Conservation (phyloP, 1,140 invertebrate genomes). For the Temnothorax longispinosus region DNA sequence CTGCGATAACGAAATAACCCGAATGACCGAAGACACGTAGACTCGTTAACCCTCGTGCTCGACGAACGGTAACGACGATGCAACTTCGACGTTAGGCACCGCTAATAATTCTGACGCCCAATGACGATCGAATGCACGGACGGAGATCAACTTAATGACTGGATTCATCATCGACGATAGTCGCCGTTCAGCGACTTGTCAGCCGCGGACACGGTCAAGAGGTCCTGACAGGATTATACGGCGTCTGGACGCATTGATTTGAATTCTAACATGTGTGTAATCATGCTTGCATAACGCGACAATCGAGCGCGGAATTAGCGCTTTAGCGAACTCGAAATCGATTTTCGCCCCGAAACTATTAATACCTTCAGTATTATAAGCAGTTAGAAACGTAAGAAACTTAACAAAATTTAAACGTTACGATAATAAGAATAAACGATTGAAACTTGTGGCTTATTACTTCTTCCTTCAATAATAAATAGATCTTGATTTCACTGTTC, state of each 20-base stretch:
- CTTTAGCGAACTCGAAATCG: background rate
- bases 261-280: constrained; percentile 21
- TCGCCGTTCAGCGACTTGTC: constrained; percentile 56
- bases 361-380: background rate
- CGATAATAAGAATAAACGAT: background rate
- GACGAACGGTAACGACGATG: constrained; percentile 66
- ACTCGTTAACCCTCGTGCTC: constrained; percentile 66
- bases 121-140: constrained; percentile 56
- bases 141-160: constrained; percentile 63
- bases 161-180: constrained; percentile 64
- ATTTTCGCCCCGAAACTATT: background rate
- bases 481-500: background rate
- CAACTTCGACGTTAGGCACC: constrained; percentile 52
- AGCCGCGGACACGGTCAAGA: constrained; percentile 56
- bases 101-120: constrained; percentile 65
- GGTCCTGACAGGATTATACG: constrained; percentile 45
- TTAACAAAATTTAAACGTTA: background rate
- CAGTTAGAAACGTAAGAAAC: background rate
- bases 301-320: background rate
- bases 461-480: background rate
- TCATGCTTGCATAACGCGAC: constrained; percentile 5
- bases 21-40: constrained; percentile 60
- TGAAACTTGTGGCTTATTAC: background rate
- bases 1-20: constrained; percentile 67
- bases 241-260: constrained; percentile 30